Conservation (phyloP, 2,888 invertebrate species). For the Cheilosia variabilis region DNA sequence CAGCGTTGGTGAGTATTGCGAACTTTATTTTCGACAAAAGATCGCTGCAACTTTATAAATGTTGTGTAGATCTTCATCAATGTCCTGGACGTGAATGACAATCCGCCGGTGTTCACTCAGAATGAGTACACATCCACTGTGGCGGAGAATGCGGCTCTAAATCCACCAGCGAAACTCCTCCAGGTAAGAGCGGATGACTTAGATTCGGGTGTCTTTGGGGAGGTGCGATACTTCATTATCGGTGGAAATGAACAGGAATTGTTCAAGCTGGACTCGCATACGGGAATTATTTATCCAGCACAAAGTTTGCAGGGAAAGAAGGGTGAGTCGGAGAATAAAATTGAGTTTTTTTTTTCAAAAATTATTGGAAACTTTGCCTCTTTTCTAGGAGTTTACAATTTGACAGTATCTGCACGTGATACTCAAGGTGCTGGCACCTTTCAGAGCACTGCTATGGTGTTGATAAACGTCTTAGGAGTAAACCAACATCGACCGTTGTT, state of each 20-base stretch:
- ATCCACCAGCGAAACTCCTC: conserved; percentile 92
- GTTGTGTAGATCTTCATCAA: conserved; percentile 87
- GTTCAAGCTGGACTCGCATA: conserved; percentile 90
- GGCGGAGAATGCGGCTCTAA: conserved; percentile 91
- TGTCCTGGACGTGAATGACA: conserved; percentile 94
- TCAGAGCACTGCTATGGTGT: conserved; percentile 88
- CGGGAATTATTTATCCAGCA: conserved; percentile 92
- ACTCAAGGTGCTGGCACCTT: conserved; percentile 88
- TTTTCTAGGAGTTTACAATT: conserved; percentile 83
- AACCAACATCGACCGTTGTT: conserved; percentile 93
- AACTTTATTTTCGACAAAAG: neutral
- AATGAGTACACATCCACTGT: conserved; percentile 91
- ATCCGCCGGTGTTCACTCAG: conserved; percentile 91
- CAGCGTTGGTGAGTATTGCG: conserved; percentile 87
- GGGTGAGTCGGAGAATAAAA: conserved; percentile 72
- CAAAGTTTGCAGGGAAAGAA: conserved; percentile 88
- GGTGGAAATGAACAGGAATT: conserved; percentile 87
- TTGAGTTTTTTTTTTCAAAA: neutral
- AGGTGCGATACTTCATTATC: conserved; percentile 89
- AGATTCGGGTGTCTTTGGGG: conserved; percentile 91
- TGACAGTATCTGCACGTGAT: conserved; percentile 91
- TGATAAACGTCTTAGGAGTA: conserved; percentile 90
- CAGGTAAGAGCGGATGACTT: conserved; percentile 90
- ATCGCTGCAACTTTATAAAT: conserved; percentile 12
- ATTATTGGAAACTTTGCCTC: neutral